Evolutionary conservation across 2,888 invertebrate genomes (phyloP), one percentile per base, ranked within the genome.

Genomic region (Gymnoscelis rufifasciata): DNA sequence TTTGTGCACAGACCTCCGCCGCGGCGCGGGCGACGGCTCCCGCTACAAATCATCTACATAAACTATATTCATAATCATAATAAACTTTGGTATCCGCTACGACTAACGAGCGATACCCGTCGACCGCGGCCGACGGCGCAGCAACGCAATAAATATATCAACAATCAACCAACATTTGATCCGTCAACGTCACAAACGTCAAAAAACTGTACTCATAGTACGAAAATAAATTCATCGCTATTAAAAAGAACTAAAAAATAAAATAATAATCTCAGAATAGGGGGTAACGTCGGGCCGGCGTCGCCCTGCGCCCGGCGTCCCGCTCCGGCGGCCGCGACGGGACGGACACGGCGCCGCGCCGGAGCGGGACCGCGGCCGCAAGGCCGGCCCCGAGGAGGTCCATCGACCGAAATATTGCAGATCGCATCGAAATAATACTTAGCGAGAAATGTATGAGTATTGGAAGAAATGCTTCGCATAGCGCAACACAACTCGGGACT

Each of bases 1-100:
- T 71, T 80, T 77, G 79, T 81, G 83, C 77, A 63, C 66, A 61
- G 66, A 64, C 59, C 64, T 57, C 56, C 55, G 67, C 66, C 42
- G 38, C 43, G 37, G 31, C 46, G 14, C 46, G n/a, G 1, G 31
- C 42, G 35, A 36, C 38, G 7, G 33, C 46, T 43, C 45, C 48
- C 46, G 19, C 43, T 45, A 43, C 12, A 37, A 43, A 49, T 47
- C 28, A 42, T 51, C 45, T 29, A 48, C 45, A 49, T 43, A 39
- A 51, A 55, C 58, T 57, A 57, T 51, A 59, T 56, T 56, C 52
- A 54, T 54, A 51, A n/a, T 56, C 52, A 54, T 54, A 53, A 57
- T 64, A 64, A 69, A 68, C 69, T 66, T 69, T n/a, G n/a, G n/a
- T n/a, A 74, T 72, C 75, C 62, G 68, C 74, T 77, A 55, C 39